Base-by-base conservation (phyloP, 2,113 vertebrate species). In the Catharus bicknelli region DNA sequence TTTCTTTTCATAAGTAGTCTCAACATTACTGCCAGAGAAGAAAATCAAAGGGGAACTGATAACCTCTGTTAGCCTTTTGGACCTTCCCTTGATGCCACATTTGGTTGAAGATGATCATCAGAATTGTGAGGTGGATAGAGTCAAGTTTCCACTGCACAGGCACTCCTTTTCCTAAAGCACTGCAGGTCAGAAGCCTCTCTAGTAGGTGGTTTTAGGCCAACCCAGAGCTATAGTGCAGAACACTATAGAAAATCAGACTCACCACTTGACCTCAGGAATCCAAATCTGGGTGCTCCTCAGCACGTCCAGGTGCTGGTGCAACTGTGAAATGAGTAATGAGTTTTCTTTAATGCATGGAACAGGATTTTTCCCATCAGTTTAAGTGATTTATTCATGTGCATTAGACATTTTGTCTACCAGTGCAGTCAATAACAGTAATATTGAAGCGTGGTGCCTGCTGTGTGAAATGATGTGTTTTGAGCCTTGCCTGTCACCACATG, bases 51-150 rank as follows among this genome's bases (percentile, higher is more conserved):
- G 32, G 16, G 25, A 55, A 5, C 15, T 59, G 40, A 61, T 61
- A 89, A 64, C 13, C 15, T 53, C 32, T 36, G 12, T 11, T 75
- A 81, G 43, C 9, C 23, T 66, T 72, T 92, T 74, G 45, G 53
- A 63, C 27, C 43, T 84, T 82, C 4, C 21, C 22, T 40, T 66
- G 16, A 51, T 51, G 27, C 4, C 27, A n/a, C 11, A 18, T 63
- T 70, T 59, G 40, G 6, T 40, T 89, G 53, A 72, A 25, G 23
- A 75, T 9, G 17, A 9, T 38, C 19, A n/a, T 16, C n/a, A 59
- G 40, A 68, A 66, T 34, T 2, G 1, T 0, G 0, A 67, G 27
- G 22, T 32, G 21, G 40, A 40, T 59, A 27, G 27, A 81, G 13
- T 32, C 17, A 58, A 25, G 25, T 75, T 95, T 63, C 36, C 62